Evolutionary conservation across 2,888 invertebrate species (phyloP).

Genomic region (Xanthia icteritia): DNA sequence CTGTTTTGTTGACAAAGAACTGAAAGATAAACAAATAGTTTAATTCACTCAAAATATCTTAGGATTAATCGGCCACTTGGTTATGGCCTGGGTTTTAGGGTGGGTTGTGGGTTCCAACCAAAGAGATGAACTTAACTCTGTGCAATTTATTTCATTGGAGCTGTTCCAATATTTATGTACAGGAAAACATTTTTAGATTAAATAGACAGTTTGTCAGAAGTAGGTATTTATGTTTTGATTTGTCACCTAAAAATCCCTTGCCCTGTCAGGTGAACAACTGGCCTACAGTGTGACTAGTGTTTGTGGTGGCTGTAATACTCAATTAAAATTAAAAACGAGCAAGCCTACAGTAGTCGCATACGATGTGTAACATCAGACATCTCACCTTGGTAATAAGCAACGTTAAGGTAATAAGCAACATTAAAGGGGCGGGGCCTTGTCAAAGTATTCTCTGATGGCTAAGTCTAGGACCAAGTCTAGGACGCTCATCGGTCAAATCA

Average conservation of each 20-base stretch:
- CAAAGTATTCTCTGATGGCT: no score
- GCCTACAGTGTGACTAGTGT: not conserved
- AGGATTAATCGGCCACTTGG: no score
- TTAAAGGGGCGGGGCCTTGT: no score
- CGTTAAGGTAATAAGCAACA: no score
- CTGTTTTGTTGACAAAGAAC: conserved; percentile 2
- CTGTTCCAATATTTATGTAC: not conserved
- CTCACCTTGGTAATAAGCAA: no score
- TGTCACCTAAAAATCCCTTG: not conserved
- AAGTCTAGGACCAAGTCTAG: no score
- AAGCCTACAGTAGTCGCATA: no score
- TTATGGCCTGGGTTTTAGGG: no score
- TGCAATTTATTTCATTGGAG: not conserved
- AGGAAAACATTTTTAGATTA: not conserved
- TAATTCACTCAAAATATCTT: not conserved
- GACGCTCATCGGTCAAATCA: no score
- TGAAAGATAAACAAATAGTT: not conserved
- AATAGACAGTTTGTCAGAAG: not conserved
- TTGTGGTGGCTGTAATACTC: not conserved
- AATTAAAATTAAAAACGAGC: not conserved
- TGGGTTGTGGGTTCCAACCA: not conserved
- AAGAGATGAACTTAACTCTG: not conserved
- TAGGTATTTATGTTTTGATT: not conserved
- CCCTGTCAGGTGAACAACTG: not conserved
- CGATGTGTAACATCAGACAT: no score